Conservation (phyloP, 2,888 invertebrate genomes). For the Sabatieria punctata region DNA sequence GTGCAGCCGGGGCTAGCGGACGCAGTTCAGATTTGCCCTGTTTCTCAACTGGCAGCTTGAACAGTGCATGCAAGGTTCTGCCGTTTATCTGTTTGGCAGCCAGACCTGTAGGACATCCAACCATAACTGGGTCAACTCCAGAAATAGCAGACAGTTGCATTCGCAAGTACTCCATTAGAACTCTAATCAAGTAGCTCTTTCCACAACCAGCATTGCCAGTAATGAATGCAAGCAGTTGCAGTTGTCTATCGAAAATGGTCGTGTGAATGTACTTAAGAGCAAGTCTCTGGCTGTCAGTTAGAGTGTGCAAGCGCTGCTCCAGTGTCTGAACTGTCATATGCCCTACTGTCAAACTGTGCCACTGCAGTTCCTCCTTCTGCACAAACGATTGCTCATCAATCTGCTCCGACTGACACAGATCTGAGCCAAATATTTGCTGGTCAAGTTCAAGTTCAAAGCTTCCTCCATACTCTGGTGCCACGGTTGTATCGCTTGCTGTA, state of each 20-base stretch:
- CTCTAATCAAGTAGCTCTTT: not conserved
- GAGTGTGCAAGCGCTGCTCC: not conserved
- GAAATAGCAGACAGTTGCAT: not conserved
- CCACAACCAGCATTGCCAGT: not conserved
- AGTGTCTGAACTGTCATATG: not conserved
- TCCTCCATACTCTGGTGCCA: no score
- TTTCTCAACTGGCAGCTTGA: not conserved
- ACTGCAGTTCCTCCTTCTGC: no score
- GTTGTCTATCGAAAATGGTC: not conserved
- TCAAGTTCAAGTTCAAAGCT: no score
- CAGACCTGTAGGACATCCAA: not conserved
- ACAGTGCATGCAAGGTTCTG: not conserved
- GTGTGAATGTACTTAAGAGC: not conserved
- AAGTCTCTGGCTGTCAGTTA: not conserved
- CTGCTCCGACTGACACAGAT: no score
- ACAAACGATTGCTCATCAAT: no score
- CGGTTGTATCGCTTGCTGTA: no score
- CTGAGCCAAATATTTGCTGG: no score
- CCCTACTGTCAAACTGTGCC: not conserved
- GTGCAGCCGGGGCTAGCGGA: not conserved
- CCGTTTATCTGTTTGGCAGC: not conserved
- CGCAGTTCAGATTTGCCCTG: no score
- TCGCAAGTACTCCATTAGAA: not conserved
- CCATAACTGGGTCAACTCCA: not conserved
- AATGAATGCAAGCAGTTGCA: not conserved